A percentile compares a stretch with the other conserved stretches of the same genome.
Evolutionary conservation across 2,888 invertebrate species (phyloP).

Genomic region (Sipunculus nudus): DNA sequence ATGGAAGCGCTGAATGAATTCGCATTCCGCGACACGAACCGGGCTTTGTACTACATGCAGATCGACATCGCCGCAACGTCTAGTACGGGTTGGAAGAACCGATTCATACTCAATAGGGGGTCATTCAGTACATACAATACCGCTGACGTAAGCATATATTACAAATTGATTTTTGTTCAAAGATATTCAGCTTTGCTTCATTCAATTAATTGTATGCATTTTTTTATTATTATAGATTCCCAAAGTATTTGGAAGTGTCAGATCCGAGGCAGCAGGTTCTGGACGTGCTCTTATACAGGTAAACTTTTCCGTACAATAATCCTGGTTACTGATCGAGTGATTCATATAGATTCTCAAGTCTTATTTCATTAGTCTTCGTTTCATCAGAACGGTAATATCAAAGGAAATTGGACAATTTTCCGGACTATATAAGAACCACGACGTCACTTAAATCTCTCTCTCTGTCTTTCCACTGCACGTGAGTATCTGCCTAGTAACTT

Average conservation of each 20-base stretch:
- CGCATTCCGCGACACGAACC: slow-evolving; percentile 53
- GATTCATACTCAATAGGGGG: slow-evolving; percentile 45
- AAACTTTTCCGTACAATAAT: too few relatives aligned
- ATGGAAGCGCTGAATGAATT: slow-evolving; percentile 80
- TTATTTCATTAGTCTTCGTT: too few relatives aligned
- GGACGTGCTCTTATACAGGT: slow-evolving; percentile 89
- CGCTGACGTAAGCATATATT: too few relatives aligned
- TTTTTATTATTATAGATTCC: slow-evolving; percentile 69
- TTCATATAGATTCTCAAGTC: too few relatives aligned
- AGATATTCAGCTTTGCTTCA: neutral
- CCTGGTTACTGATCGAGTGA: too few relatives aligned
- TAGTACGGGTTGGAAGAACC: slow-evolving; percentile 49
- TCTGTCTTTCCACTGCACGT: too few relatives aligned
- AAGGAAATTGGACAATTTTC: too few relatives aligned
- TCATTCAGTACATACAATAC: too few relatives aligned
- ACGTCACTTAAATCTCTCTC: too few relatives aligned
- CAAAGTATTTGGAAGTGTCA: slow-evolving; percentile 92
- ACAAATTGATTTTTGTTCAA: neutral
- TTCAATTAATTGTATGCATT: neutral
- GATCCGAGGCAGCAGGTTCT: slow-evolving; percentile 89
- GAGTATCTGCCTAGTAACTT: too few relatives aligned
- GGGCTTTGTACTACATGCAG: slow-evolving; percentile 54
- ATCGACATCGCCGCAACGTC: slow-evolving; percentile 60
- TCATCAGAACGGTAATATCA: too few relatives aligned
- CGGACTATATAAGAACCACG: too few relatives aligned